These are phyloP conservation scores for Diarsia rubi DNA, from an alignment of 2,888 invertebrate genomes.

Conservation along the genomic window DNA sequence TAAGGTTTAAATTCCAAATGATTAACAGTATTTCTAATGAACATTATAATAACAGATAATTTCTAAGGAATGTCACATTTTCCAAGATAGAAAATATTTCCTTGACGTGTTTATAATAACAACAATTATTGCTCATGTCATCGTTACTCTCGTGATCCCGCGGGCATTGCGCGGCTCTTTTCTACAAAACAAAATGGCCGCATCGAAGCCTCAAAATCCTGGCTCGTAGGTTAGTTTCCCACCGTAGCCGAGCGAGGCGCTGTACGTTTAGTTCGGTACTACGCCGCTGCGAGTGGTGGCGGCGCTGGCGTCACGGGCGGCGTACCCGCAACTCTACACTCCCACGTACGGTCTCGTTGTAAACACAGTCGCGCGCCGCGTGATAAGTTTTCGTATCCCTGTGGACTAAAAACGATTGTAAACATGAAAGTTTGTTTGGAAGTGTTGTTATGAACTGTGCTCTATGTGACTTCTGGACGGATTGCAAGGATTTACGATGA, in stretches of 20 bases:
- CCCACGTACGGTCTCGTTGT: constrained; percentile 87
- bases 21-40: constrained; percentile 14
- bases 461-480: constrained; percentile 75
- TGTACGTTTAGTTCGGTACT: constrained; percentile 82
- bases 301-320: constrained; percentile 80
- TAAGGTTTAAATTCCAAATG: constrained; percentile 13
- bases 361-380: constrained; percentile 83
- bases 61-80: constrained; percentile 58
- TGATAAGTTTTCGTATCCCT: constrained; percentile 77
- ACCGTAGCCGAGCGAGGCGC: constrained; percentile 79
- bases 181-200: constrained; percentile 87
- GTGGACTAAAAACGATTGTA: constrained; percentile 77
- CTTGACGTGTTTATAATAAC: constrained; percentile 73
- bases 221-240: constrained; percentile 71
- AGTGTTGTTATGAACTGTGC: constrained; percentile 84
- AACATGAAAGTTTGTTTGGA: constrained; percentile 78
- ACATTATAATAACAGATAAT: constrained; percentile 47
- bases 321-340: constrained; percentile 81
- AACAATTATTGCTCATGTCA: constrained; percentile 73
- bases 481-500: constrained; percentile 84
- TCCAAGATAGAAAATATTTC: constrained; percentile 51
- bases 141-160: constrained; percentile 70
- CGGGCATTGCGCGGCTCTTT: constrained; percentile 59
- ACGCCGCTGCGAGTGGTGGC: constrained; percentile 73
- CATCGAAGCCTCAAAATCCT: constrained; percentile 68